Base-by-base conservation (phyloP, 92 coral and sea anemone genomes). In the Blastomussa wellsi region DNA sequence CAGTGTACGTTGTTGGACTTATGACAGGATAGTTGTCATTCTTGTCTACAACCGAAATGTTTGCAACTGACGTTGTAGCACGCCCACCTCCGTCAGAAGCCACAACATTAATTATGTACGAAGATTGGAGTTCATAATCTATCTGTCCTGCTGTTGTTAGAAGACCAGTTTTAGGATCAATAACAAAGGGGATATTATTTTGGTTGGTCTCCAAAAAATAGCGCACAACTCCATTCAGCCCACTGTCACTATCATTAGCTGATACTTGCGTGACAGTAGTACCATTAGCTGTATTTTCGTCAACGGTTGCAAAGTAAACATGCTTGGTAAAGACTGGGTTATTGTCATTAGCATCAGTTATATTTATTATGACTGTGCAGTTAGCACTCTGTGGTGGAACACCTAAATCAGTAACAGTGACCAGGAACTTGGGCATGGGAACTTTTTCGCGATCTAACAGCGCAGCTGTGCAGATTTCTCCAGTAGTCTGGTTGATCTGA, bases 61-160 rank as follows among this genome's bases (percentile, higher is more conserved):
- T 95, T 44, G 95, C 89, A 86, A 55, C 86, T 41, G 98, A 87
- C 17, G 59, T 86, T 39, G 84, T 49, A 22, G 51, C 77, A 36
- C 93, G 82, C 14, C 94, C 97, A 37, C 95, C 99, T 1, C 98
- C 99, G 60, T 97, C 99, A 20, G 88, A 81, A 15, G 99, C 99
- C 71, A 88, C 62, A 48, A 90, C 94, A 77, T 71, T 86, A 47
- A 97, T 78, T 24, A 76, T 26, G 79, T 93, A 97, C 11, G 42
- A 65, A 15, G 92, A 59, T 68, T 83, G 81, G 7, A 24, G 74
- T 86, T 97, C 99, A 75, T 87, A 91, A 77, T 97, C 99, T 24
- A 97, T 75, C 42, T 72, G 48, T 65, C 90, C 89, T 70, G 93
- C 47, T 8, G 92, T 91, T 29, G 90, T 79, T 8, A 97, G 73